Evolutionary conservation across 2,888 invertebrate species (phyloP).

Genomic region (Tipula confusa): DNA sequence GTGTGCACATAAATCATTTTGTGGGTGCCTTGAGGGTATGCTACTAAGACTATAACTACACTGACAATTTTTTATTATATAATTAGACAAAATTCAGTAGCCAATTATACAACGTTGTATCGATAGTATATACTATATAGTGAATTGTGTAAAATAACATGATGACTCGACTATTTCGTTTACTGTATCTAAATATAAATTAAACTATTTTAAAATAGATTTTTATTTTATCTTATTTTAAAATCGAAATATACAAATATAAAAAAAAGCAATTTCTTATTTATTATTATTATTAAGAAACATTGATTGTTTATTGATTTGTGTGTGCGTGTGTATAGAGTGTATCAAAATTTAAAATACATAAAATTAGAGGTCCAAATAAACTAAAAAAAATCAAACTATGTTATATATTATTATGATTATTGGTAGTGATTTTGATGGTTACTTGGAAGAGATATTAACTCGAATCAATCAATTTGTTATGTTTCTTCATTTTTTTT

Average conservation of each 20-base stretch:
- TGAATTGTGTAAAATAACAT: not conserved
- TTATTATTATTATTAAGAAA: not conserved
- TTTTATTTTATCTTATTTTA: not conserved
- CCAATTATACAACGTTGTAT: not conserved
- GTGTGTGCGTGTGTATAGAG: not conserved
- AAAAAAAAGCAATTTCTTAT: not conserved
- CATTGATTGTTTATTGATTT: not conserved
- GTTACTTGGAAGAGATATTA: slow-evolving; percentile 9
- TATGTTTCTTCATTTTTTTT: not conserved
- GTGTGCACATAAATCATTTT: not conserved
- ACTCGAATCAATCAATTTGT: not conserved
- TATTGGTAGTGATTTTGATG: slow-evolving; percentile 25
- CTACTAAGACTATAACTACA: no score
- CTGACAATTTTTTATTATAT: not conserved
- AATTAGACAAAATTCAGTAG: not conserved
- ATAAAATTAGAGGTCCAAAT: not conserved
- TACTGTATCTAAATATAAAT: not conserved
- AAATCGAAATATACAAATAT: not conserved
- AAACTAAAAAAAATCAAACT: not conserved
- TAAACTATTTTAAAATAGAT: not conserved
- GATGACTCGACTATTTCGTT: not conserved
- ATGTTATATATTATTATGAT: not conserved
- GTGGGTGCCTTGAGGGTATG: not conserved
- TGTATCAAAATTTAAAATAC: not conserved
- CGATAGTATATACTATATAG: no score